Percentiles rank a stretch among this genome's conserved stretches.
Evolutionary conservation across 1,140 invertebrate genomes (phyloP).

Genomic region (Watersipora subatra): DNA sequence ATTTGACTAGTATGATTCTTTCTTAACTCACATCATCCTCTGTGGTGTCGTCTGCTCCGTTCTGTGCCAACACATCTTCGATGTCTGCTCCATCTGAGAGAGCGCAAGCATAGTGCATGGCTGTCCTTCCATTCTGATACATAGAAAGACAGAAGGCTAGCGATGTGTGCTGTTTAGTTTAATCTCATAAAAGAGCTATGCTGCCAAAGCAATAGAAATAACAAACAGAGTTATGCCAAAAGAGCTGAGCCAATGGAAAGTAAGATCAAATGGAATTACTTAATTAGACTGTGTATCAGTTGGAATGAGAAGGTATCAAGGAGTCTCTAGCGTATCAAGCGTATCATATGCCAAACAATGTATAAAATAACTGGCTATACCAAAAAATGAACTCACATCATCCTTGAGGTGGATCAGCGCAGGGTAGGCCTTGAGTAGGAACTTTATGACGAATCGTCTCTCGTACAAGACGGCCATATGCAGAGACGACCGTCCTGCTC

Average conservation of each 20-base stretch:
- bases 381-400: neutral
- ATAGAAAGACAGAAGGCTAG: neutral
- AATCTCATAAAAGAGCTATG: no score
- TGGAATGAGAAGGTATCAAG: no score
- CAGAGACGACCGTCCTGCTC: neutral
- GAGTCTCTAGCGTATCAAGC: no score
- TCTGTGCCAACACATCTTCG: neutral
- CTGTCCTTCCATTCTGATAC: neutral
- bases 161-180: no score
- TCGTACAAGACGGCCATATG: neutral
- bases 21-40: slow-evolving; percentile 1
- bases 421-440: neutral
- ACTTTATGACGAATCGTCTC: neutral
- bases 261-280: no score
- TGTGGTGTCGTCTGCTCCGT: neutral
- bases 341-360: no score
- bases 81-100: neutral
- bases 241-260: no score
- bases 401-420: neutral
- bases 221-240: no score
- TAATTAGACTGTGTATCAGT: no score
- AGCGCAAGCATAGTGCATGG: slow-evolving; percentile 2
- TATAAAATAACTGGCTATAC: no score
- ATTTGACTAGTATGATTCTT: no score
- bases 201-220: no score